Conservation (phyloP, 2,888 invertebrate genomes). For the Platycheirus rosarum region DNA sequence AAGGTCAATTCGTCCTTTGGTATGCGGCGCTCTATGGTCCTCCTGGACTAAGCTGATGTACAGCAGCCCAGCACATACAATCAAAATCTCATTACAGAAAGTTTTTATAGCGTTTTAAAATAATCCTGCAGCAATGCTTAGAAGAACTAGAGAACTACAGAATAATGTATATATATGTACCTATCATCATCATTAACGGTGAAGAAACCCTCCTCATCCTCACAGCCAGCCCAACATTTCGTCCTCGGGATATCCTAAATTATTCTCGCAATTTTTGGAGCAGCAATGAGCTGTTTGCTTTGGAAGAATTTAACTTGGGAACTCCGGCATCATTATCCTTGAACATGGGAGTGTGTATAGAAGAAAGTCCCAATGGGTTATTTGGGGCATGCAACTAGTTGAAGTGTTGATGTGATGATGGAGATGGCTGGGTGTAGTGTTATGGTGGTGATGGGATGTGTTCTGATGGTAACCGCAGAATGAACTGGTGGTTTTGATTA, state of each 20-base stretch:
- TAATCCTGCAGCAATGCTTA: slow-evolving; percentile 60
- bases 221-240: not conserved
- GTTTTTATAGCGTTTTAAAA: slow-evolving; percentile 66
- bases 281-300: slow-evolving; percentile 51
- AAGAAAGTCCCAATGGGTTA: slow-evolving; percentile 40
- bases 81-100: slow-evolving; percentile 72
- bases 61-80: slow-evolving; percentile 55
- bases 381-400: slow-evolving; percentile 48
- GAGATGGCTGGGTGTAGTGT: not conserved
- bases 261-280: slow-evolving; percentile 52
- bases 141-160: not conserved
- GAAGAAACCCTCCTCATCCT: slow-evolving; percentile 3
- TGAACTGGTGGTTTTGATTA: slow-evolving; percentile 40
- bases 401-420: slow-evolving; percentile 25
- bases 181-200: slow-evolving; percentile 63
- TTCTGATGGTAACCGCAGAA: slow-evolving; percentile 34
- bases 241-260: slow-evolving; percentile 49
- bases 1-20: slow-evolving; percentile 6
- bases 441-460: slow-evolving; percentile 5
- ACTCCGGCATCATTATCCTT: slow-evolving; percentile 66
- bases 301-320: slow-evolving; percentile 51
- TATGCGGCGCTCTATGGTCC: not conserved
- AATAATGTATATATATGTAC: slow-evolving; percentile 11
- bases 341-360: slow-evolving; percentile 32
- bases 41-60: slow-evolving; percentile 18